A percentile compares a stretch with the other conserved stretches of the same genome.
Evolutionary conservation across 2,888 invertebrate species (phyloP).

Genomic region (Amblyjoppa fuscipennis): DNA sequence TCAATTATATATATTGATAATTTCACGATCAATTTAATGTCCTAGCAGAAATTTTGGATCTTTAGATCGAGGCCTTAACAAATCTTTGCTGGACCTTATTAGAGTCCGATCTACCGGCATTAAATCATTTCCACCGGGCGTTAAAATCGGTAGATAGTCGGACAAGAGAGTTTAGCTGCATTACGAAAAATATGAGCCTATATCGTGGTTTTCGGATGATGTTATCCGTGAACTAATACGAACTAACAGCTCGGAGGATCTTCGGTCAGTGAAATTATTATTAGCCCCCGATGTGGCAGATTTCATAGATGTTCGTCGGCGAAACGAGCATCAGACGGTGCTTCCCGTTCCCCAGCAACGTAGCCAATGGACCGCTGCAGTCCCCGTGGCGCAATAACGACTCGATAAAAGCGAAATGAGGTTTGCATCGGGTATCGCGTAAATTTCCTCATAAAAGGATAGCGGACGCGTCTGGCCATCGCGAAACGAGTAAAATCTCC

Average conservation of each 20-base stretch:
- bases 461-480: constrained; percentile 61
- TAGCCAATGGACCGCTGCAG: constrained; percentile 2
- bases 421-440: constrained; percentile 77
- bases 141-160: not conserved
- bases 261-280: constrained; percentile 40
- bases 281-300: constrained; percentile 40
- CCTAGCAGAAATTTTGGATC: no score
- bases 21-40: no score
- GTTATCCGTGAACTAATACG: constrained; percentile 14
- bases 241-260: constrained; percentile 11
- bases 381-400: constrained; percentile 36
- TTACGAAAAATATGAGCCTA: not conserved
- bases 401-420: constrained; percentile 75
- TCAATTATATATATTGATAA: no score
- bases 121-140: not conserved
- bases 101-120: no score
- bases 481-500: constrained; percentile 51
- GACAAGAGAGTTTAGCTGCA: not conserved
- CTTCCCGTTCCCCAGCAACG: constrained; percentile 30
- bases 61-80: no score
- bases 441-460: constrained; percentile 75
- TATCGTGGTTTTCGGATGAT: not conserved
- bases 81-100: no score
- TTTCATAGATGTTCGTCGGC: constrained; percentile 42
- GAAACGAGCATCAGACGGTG: constrained; percentile 52